Evolutionary conservation across 1,140 invertebrate species (phyloP).

Genomic region (Neotoxoptera formosana): DNA sequence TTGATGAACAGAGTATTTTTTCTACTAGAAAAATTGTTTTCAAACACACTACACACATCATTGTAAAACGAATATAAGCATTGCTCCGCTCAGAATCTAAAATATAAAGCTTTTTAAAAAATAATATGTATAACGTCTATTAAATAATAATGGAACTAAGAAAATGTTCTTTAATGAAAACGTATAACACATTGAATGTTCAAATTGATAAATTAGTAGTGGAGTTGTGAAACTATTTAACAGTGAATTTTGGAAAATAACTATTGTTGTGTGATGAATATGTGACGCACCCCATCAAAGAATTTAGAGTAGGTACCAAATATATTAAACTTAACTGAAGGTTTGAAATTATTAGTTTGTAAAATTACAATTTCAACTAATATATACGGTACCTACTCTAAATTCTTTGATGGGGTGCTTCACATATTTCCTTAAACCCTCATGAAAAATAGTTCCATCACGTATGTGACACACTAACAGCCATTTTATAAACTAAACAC

Average conservation of each 20-base stretch:
- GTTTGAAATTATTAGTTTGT: background rate
- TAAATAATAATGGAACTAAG: background rate
- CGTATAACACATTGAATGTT: background rate
- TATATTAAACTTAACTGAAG: background rate
- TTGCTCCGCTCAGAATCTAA: background rate
- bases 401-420: background rate
- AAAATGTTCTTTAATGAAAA: background rate
- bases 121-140: background rate
- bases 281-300: background rate
- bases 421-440: background rate
- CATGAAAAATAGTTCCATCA: background rate
- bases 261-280: no score
- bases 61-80: background rate
- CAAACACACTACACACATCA: background rate
- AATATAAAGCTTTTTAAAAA: no score
- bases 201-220: background rate
- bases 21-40: background rate
- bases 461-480: background rate
- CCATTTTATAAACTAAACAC: background rate
- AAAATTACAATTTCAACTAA: background rate
- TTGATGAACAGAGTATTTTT: background rate
- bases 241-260: background rate
- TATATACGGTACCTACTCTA: background rate
- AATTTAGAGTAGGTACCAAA: no score
- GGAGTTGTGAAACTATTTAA: background rate